Percentiles rank a stretch among this genome's conserved stretches.
Conservation (phyloP, 1,140 invertebrate genomes). For the Ostrea edulis region DNA sequence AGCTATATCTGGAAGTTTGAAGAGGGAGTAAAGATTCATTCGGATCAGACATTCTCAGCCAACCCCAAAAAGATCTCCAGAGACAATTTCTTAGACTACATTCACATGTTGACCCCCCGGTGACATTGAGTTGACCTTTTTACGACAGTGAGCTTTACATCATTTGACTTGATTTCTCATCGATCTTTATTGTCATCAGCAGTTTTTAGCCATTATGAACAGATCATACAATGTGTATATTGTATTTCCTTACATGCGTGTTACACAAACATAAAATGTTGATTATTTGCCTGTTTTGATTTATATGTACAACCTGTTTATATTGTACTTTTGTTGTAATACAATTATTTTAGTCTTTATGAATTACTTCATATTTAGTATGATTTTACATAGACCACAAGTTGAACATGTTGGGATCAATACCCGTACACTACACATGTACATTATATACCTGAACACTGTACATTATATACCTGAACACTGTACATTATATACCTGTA, state of each 20-base stretch:
- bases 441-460: too few species aligned
- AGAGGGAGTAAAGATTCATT: constrained; percentile 69
- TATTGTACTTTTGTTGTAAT: too few species aligned
- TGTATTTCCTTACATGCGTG: neutral
- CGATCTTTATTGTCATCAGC: neutral
- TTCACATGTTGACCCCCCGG: constrained; percentile 38
- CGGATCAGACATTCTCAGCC: constrained; percentile 57
- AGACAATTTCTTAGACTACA: constrained; percentile 48
- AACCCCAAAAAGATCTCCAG: constrained; percentile 54
- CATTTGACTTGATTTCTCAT: neutral
- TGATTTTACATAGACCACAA: too few species aligned
- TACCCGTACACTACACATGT: too few species aligned
- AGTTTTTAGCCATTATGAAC: constrained; percentile 2
- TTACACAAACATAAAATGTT: neutral
- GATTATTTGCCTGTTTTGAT: neutral
- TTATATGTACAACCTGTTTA: neutral
- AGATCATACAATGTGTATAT: neutral
- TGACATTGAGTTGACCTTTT: neutral
- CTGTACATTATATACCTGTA: too few species aligned
- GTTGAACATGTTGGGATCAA: too few species aligned
- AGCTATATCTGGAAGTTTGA: constrained; percentile 66
- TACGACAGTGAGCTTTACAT: neutral
- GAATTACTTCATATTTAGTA: too few species aligned
- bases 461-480: too few species aligned
- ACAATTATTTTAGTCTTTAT: too few species aligned